phyloP scores from a whole-genome alignment of 2,888 invertebrate genomes.

The Piscicola geometra region DNA sequence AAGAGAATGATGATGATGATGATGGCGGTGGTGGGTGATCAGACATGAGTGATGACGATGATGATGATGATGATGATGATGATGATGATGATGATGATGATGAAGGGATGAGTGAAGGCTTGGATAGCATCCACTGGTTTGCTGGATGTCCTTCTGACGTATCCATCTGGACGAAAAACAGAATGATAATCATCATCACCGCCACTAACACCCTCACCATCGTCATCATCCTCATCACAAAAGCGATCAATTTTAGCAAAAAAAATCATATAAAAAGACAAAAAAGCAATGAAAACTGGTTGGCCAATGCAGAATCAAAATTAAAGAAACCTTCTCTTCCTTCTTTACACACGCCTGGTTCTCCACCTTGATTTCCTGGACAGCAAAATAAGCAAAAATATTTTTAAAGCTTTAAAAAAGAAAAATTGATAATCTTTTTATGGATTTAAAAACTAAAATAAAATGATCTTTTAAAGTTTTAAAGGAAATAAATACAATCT shows the following conservation, averaged over 20 bases:
- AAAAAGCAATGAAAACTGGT: too few relatives aligned
- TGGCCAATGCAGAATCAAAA: background rate
- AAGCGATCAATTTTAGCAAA: too few relatives aligned
- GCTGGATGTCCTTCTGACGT: background rate
- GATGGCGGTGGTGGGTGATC: constrained; percentile 13
- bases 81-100: constrained; percentile 36
- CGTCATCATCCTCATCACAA: background rate
- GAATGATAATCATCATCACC: background rate
- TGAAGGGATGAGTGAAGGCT: constrained; percentile 1
- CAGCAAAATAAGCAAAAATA: too few relatives aligned
- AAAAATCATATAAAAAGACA: too few relatives aligned
- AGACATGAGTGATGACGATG: constrained; percentile 32
- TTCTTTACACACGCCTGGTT: background rate
- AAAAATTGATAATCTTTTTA: background rate
- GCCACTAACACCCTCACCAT: background rate
- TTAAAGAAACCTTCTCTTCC: background rate
- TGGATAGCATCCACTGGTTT: background rate
- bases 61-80: constrained; percentile 33
- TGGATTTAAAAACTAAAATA: background rate
- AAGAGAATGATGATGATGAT: constrained; percentile 34
- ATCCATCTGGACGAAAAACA: background rate
- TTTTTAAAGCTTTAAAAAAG: background rate
- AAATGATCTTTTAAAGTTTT: background rate
- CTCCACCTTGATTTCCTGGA: background rate
- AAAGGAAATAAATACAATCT: background rate